These are phyloP conservation scores for Vombatus ursinus DNA, from an alignment of 2,113 vertebrate species.

Conservation along the genomic window DNA sequence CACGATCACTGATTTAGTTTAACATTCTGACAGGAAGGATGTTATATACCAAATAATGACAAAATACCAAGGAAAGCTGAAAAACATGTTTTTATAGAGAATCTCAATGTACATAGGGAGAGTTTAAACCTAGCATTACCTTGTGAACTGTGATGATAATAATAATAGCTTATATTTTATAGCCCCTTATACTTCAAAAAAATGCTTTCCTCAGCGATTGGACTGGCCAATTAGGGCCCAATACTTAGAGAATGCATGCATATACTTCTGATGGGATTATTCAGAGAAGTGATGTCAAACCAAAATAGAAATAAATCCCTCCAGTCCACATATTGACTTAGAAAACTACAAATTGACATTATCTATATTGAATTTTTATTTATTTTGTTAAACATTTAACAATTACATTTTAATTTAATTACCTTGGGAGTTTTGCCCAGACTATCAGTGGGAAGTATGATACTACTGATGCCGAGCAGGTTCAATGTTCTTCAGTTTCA, in stretches of 20 bases:
- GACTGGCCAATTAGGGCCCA: not conserved
- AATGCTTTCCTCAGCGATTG: not conserved
- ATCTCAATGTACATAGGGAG: not conserved
- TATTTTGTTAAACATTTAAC: not conserved
- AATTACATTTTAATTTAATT: not conserved
- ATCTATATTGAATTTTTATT: not conserved
- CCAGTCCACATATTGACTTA: not conserved
- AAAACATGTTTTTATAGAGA: not conserved
- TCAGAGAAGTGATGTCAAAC: not conserved
- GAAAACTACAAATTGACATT: not conserved
- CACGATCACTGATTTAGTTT: not conserved
- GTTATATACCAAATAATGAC: not conserved
- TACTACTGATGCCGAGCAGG: not conserved
- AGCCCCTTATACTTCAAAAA: not conserved
- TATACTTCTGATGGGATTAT: not conserved
- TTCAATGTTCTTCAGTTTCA: not conserved
- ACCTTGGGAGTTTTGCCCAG: not conserved
- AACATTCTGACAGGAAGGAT: not conserved
- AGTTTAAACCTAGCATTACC: not conserved
- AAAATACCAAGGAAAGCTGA: not conserved
- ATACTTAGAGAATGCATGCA: not conserved
- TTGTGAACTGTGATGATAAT: not conserved
- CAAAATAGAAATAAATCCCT: not conserved
- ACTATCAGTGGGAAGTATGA: not conserved
- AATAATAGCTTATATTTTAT: not conserved